Evolutionary conservation across 2,113 vertebrate species (phyloP), one percentile per base, ranked within the genome.

Genomic region (Empidonax alnorum): DNA sequence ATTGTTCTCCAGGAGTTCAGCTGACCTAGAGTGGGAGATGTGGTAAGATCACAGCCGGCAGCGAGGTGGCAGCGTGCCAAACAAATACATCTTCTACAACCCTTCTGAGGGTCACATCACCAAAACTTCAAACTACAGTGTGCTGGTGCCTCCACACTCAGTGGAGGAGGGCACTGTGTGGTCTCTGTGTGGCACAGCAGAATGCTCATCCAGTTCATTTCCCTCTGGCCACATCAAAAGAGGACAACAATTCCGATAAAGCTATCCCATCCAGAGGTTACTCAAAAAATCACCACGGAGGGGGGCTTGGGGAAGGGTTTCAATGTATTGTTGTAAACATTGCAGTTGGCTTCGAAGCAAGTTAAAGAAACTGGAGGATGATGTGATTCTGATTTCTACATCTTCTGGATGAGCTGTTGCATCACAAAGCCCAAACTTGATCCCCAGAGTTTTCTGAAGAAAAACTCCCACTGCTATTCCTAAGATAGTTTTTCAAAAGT

Each of bases 61-160:
- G 71, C 23, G 41, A 65, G 21, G 47, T 67, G 87, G 77, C 89
- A 93, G 30, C 8, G 3, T 14, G 85, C 83, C 87, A 83, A 62
- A 41, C n/a, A 93, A 41, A 83, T 85, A 46, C n/a, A 85, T 92
- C 83, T 90, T 71, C 82, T 90, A 73, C 69, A 83, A 63, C 28
- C 62, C 47, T 89, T 93, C 59, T 0, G 1, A 94, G 73, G 67
- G 71, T 67, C 66, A 23, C 24, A 18, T 71, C 74, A 85, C 63
- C 58, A 84, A 80, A 86, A 77, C 63, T 71, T 76, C 68, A 58
- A 55, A 47, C 23, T 59, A 8, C 55, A 30, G 17, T 19, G 53
- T 65, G 58, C 62, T 75, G 50, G 77, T 78, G 61, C 75, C 79
- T 90, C 53, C 53, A 63, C 30, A 73, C 75, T 17, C 71, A 3